Evolutionary conservation across 1,140 invertebrate genomes (phyloP).

Genomic region (Trachymyrmex cornetzi): DNA sequence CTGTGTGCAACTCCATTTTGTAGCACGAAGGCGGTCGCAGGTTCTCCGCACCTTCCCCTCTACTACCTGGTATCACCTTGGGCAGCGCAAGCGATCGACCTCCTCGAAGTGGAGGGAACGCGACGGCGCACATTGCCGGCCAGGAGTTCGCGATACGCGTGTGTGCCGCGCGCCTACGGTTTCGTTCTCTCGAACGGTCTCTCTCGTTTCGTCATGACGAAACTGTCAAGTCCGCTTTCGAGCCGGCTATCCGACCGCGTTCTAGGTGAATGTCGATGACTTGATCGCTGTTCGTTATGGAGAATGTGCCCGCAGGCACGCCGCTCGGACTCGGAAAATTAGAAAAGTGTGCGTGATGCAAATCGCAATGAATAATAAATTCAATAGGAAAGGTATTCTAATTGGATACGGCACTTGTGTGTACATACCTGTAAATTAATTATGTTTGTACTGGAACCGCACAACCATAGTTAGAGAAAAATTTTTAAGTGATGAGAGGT

Average conservation of each 20-base stretch:
- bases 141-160: conserved; percentile 83
- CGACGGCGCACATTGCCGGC: conserved; percentile 81
- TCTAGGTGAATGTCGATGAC: not conserved
- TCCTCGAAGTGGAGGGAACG: conserved; percentile 79
- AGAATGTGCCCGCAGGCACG: not conserved
- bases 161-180: conserved; percentile 73
- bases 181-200: conserved; percentile 48
- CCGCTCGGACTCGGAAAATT: not conserved
- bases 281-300: not conserved
- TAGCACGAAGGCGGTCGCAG: conserved; percentile 77
- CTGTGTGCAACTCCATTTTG: conserved; percentile 80
- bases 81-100: conserved; percentile 72
- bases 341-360: not conserved
- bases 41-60: conserved; percentile 75
- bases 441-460: not conserved
- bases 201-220: conserved; percentile 12
- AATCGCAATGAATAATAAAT: not conserved
- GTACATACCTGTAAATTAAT: not conserved
- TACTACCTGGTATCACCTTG: conserved; percentile 74
- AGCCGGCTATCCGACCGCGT: not conserved
- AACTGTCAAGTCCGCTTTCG: conserved; percentile 19
- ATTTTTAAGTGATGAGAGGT: not conserved
- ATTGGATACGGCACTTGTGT: not conserved
- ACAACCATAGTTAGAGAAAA: not conserved
- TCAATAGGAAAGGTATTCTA: not conserved